Percentiles rank a stretch among this genome's conserved stretches.
Evolutionary conservation across 2,888 invertebrate genomes (phyloP).

Genomic region (Drosophila parthenogenetica): DNA sequence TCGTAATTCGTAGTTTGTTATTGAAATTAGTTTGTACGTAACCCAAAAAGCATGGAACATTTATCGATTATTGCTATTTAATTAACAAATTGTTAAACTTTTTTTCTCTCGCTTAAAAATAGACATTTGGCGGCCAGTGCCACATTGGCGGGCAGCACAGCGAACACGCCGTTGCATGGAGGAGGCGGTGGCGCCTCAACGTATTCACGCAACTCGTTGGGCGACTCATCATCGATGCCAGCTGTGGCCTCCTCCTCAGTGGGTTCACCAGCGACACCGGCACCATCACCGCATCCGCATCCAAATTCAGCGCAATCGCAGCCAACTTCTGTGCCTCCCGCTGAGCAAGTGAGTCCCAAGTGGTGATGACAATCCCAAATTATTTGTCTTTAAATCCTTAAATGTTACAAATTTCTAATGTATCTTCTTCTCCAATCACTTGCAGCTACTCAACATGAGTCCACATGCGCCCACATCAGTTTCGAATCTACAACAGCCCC

Average conservation of each 20-base stretch:
- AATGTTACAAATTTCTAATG: no score
- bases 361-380: slow-evolving; percentile 19
- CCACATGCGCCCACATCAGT: slow-evolving; percentile 88
- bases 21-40: slow-evolving; percentile 41
- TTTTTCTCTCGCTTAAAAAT: slow-evolving; percentile 5
- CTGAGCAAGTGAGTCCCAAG: slow-evolving; percentile 84
- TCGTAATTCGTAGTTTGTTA: slow-evolving; percentile 25
- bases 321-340: slow-evolving; percentile 89
- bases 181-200: slow-evolving; percentile 87
- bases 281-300: slow-evolving; percentile 89
- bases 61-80: no score
- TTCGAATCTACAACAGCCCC: slow-evolving; percentile 84
- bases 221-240: slow-evolving; percentile 80
- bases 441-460: slow-evolving; percentile 83
- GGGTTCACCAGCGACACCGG: slow-evolving; percentile 89
- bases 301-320: slow-evolving; percentile 88
- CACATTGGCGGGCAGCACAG: slow-evolving; percentile 86
- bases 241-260: slow-evolving; percentile 85
- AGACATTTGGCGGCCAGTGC: slow-evolving; percentile 82
- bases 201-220: slow-evolving; percentile 87
- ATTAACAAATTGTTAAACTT: neutral
- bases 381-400: no score
- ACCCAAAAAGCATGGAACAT: slow-evolving; percentile 44
- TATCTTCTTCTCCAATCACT: neutral
- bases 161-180: slow-evolving; percentile 72